Percentiles rank a stretch among this genome's conserved stretches.
Evolutionary conservation across 2,888 invertebrate species (phyloP).

Genomic region (Glaucopsyche alexis): DNA sequence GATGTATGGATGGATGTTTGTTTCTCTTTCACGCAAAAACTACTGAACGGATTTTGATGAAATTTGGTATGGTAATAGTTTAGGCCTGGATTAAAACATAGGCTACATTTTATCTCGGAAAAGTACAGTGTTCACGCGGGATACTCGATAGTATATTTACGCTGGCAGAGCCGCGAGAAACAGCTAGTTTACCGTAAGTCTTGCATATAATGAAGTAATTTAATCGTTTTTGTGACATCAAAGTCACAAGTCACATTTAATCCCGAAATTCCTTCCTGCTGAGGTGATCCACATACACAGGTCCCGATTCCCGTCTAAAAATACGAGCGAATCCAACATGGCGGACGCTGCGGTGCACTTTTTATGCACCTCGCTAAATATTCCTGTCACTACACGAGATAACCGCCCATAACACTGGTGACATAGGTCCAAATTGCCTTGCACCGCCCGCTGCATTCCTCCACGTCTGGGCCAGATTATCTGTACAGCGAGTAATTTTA

Average conservation of each 20-base stretch:
- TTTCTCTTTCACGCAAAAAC: too few species aligned
- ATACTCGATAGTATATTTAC: too few species aligned
- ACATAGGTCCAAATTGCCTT: constrained; percentile 35
- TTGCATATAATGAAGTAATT: too few species aligned
- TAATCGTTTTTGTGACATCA: background rate
- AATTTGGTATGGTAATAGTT: too few species aligned
- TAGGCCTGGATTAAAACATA: too few species aligned
- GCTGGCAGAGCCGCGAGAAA: too few species aligned
- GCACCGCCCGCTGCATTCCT: constrained; percentile 40
- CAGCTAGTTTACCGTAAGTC: too few species aligned
- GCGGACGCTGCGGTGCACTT: constrained; percentile 60
- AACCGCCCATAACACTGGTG: constrained; percentile 7
- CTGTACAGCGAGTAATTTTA: constrained; percentile 42
- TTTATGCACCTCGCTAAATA: constrained; percentile 66
- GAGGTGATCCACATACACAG: constrained; percentile 54
- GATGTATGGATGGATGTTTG: too few species aligned
- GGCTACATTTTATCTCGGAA: too few species aligned
- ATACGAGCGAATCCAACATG: constrained; percentile 52
- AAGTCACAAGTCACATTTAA: constrained; percentile 2
- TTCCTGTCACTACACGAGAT: constrained; percentile 36
- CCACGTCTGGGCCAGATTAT: constrained; percentile 44
- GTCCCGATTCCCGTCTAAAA: constrained; percentile 62
- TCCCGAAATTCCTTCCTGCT: constrained; percentile 38
- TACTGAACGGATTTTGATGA: too few species aligned
- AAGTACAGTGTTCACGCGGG: too few species aligned